phyloP scores from a whole-genome alignment of 2,888 invertebrate genomes.

The Dryocosmus kuriphilus region DNA sequence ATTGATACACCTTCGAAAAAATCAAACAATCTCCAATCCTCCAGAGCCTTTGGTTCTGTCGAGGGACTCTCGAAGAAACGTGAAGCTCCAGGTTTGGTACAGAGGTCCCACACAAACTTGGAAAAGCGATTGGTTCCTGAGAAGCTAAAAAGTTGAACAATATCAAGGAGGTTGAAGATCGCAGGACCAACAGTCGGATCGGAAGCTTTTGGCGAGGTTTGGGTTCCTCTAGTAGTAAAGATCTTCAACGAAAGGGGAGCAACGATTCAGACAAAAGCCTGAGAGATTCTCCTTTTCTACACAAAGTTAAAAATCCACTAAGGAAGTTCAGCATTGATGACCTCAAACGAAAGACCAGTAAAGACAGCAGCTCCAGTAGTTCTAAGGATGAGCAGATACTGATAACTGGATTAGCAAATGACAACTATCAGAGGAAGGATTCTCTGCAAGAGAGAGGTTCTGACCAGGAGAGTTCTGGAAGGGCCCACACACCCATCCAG shows the following conservation, averaged over 20 bases:
- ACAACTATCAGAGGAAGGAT: slow-evolving; percentile 60
- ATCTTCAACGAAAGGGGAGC: slow-evolving; percentile 63
- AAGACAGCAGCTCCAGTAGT: slow-evolving; percentile 68
- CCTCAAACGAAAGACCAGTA: slow-evolving; percentile 67
- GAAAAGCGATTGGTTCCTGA: slow-evolving; percentile 59
- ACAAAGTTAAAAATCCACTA: slow-evolving; percentile 45
- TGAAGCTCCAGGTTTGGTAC: slow-evolving; percentile 54
- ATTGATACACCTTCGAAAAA: slow-evolving; percentile 54
- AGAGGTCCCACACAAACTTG: slow-evolving; percentile 63
- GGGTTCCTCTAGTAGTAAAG: slow-evolving; percentile 49
- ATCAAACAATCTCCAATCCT: slow-evolving; percentile 53
- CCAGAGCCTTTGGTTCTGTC: slow-evolving; percentile 66
- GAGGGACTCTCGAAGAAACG: slow-evolving; percentile 60
- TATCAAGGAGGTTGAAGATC: slow-evolving; percentile 65
- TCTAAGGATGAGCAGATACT: slow-evolving; percentile 67
- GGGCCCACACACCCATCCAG: slow-evolving; percentile 67
- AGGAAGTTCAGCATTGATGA: slow-evolving; percentile 67
- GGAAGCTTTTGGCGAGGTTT: slow-evolving; percentile 53
- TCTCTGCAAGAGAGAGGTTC: slow-evolving; percentile 49
- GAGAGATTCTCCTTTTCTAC: slow-evolving; percentile 48
- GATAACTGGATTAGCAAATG: slow-evolving; percentile 54
- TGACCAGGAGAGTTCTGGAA: slow-evolving; percentile 60
- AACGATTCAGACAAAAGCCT: slow-evolving; percentile 66
- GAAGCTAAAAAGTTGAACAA: slow-evolving; percentile 63
- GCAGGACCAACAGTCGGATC: slow-evolving; percentile 45